Percentiles rank a stretch among this genome's conserved stretches.
Evolutionary conservation across 2,113 vertebrate species (phyloP).

Genomic region (Engystomops pustulosus): DNA sequence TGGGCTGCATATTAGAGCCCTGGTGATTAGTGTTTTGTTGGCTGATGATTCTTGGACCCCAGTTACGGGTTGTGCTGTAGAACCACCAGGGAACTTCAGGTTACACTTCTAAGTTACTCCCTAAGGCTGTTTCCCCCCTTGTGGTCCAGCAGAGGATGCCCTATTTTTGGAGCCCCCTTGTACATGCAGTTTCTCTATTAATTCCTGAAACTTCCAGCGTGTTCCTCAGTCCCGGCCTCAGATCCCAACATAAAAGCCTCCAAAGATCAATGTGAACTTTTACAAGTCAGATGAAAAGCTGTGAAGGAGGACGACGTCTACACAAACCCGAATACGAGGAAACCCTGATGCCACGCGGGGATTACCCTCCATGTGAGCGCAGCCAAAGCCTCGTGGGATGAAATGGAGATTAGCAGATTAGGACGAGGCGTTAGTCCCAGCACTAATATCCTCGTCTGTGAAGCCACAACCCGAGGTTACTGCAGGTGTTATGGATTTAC

Average conservation of each 20-base stretch:
- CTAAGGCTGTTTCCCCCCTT: too few relatives aligned
- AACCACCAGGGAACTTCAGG: too few relatives aligned
- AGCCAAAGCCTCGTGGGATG: slow-evolving; percentile 38
- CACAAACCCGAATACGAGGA: neutral
- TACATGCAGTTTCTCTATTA: slow-evolving; percentile 23
- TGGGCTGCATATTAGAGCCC: too few relatives aligned
- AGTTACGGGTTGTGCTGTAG: too few relatives aligned
- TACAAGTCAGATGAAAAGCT: slow-evolving; percentile 53
- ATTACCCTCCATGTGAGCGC: slow-evolving; percentile 1
- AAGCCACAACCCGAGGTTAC: slow-evolving; percentile 30
- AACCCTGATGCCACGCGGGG: slow-evolving; percentile 39
- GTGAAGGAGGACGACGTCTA: neutral
- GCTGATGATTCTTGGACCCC: too few relatives aligned
- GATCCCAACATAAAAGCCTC: slow-evolving; percentile 42
- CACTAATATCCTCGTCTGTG: slow-evolving; percentile 1
- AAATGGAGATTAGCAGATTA: neutral
- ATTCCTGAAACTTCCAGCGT: slow-evolving; percentile 36
- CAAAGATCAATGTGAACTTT: slow-evolving; percentile 46
- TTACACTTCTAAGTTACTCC: too few relatives aligned
- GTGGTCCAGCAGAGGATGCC: too few relatives aligned
- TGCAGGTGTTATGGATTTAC: neutral
- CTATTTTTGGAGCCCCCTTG: neutral
- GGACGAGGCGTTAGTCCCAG: neutral
- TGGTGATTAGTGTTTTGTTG: too few relatives aligned
- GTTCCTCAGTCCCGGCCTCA: neutral